phyloP scores from a whole-genome alignment of 2,888 invertebrate species.

The Tipula lateralis region DNA sequence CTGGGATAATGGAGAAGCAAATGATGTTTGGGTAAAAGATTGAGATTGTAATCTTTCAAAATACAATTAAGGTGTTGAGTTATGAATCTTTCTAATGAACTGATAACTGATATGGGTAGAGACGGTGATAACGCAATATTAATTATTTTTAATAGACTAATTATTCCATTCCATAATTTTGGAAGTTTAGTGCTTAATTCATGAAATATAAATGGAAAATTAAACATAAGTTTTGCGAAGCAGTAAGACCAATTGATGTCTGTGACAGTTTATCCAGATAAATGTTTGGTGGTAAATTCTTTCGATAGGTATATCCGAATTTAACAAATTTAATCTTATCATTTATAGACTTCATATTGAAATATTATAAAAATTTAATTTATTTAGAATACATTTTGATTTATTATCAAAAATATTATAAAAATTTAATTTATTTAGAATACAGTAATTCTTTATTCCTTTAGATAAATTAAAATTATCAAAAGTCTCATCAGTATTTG shows the following conservation, averaged over 20 bases:
- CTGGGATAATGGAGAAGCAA: background rate
- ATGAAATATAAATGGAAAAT: background rate
- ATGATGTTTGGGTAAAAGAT: background rate
- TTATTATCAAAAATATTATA: background rate
- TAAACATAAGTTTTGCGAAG: conserved; percentile 13
- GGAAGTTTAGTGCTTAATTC: background rate
- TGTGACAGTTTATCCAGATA: background rate
- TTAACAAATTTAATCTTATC: background rate
- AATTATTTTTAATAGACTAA: background rate
- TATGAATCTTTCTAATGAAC: background rate
- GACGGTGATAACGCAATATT: background rate
- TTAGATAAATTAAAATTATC: background rate
- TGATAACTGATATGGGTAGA: background rate
- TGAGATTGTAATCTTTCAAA: background rate
- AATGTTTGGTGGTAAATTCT: too few species aligned
- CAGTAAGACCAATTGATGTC: background rate
- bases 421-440: conserved; percentile 20
- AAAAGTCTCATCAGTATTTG: background rate
- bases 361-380: background rate
- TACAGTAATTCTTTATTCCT: background rate
- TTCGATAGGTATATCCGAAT: background rate
- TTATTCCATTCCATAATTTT: too few species aligned
- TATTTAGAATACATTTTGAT: background rate
- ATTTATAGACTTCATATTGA: background rate
- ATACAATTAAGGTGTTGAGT: too few species aligned